Evolutionary conservation across 2,797 vertebrate species (phyloP), one percentile per base, ranked within the genome.

Genomic region (Pempheris klunzingeri): DNA sequence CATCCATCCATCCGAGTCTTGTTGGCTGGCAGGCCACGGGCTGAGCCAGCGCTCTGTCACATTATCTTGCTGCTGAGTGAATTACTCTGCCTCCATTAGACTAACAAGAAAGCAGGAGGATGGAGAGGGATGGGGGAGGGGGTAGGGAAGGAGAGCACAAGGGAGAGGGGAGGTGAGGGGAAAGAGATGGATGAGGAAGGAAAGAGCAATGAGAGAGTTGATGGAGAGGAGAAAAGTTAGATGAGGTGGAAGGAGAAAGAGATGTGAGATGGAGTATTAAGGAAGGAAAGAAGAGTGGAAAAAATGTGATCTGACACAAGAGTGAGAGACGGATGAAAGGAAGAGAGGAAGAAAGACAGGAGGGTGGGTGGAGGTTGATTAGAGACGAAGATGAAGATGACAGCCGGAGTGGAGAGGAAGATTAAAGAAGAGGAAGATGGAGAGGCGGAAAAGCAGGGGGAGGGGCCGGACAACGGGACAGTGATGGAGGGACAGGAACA

Each of bases 71-170:
- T 60, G 83, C 92, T 93, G 93, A 95, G 92, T 94, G 92, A 94
- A 95, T 95, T 94, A 95, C 91, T 89, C 84, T 68, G 71, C 90
- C 86, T 94, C 94, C 93, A 95, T 95, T 95, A 94, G 79, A 64
- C 85, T 94, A 95, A 94, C 86, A 86, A 94, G 91, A 95, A 93
- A 81, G 84, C 83, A 86, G 78, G 80, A 70, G 69, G 73, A 84
- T 4, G 22, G 22, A 58, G 36, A 55, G 52, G 46, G 39, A 55
- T 12, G 49, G 61, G 44, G 43, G 65, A 28, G 54, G 54, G 49
- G 46, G 60, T 12, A 15, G 36, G 28, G 57, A 53, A 7, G 1
- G 22, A 50, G 26, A 53, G 59, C 7, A 49, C 1, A 1, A 22
- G 58, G 43, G 24, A 3, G 24, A 20, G 32, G 17, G 43, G 24